phyloP scores from a whole-genome alignment of 2,797 vertebrate genomes.

The Margarornis squamiger region DNA sequence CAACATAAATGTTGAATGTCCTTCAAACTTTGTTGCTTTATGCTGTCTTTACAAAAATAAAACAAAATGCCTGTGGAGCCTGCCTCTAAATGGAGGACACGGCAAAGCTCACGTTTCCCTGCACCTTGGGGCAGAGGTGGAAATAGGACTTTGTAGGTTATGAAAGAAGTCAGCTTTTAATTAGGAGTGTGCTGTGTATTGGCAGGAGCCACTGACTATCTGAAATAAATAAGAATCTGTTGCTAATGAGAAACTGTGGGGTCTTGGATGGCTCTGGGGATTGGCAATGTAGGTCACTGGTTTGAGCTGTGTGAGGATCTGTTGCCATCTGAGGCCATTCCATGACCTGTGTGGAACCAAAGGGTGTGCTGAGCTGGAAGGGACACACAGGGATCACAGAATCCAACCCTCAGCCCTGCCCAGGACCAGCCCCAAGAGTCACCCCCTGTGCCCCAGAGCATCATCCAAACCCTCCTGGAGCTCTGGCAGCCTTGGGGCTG shows the following conservation, averaged over 20 bases:
- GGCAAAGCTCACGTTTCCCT: not conserved
- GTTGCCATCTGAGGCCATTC: not conserved
- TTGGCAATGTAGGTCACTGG: constrained; percentile 38
- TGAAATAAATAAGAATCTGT: constrained; percentile 60
- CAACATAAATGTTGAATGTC: constrained; percentile 72
- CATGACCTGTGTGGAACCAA: not conserved
- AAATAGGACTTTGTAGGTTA: constrained; percentile 53
- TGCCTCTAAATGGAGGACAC: constrained; percentile 48
- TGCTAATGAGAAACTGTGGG: constrained; percentile 54
- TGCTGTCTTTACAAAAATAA: constrained; percentile 46
- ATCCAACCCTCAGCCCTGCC: not conserved
- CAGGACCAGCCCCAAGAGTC: not conserved
- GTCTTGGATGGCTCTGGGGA: constrained; percentile 25
- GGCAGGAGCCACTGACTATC: constrained; percentile 30
- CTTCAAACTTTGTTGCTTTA: constrained; percentile 71
- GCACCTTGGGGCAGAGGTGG: constrained; percentile 47
- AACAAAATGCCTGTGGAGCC: not conserved
- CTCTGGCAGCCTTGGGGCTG: not conserved
- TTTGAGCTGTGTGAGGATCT: not conserved
- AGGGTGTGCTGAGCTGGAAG: not conserved
- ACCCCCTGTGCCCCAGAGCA: not conserved
- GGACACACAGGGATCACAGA: not conserved
- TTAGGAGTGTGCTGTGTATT: constrained; percentile 26
- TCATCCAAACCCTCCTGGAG: not conserved
- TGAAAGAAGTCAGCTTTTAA: constrained; percentile 55